Base-by-base conservation (phyloP, 35 echinoderm and acorn worm genomes). In the Heliocidaris tuberculata region DNA sequence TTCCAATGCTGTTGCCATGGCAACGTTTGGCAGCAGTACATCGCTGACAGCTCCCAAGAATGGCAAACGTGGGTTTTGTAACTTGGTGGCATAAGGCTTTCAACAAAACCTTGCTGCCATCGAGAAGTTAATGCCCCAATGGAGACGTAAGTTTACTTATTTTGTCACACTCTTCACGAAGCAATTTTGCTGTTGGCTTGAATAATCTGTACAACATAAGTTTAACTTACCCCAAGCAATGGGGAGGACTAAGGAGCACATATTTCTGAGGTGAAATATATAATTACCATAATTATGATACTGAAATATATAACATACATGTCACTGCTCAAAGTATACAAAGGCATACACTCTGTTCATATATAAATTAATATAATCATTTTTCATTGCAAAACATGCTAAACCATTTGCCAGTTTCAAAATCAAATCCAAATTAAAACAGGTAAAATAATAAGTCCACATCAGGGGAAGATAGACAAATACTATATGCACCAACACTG, bases 1-100 rank as follows among this genome's bases (percentile, higher is more conserved):
- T 89, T 24, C 87, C 87, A 89, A 47, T 89, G 87, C 87, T 89
- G 31, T 89, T 89, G 31, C 87, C 47, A 89, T 89, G 87, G 32
- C 11, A 30, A 89, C 32, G 31, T 89, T 89, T 89, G 87, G 0
- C 87, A 31, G 17, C 70, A 85, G 31, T 78, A 24, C 65, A 48
- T 48, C 31, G 16, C 87, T 89, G 87, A 89, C 65, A 78, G 65
- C 65, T 24, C 1, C 5, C 21, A 78, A 78, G 60, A 70, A 70
- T 70, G 5, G 60, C 60, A 70, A 78, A 78, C 7, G 21, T n/a
- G 19, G 27, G 65, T 78, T 78, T 78, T 2, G 8, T 78, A n/a
- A n/a, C 27, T 78, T 78, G 65, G 65, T 78, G 4, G 19, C 21
- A 78, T 78, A 27, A 78, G 21, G 27, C 65, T 9, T 6, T 78